These are phyloP conservation scores for Pyrrhia umbra DNA, from an alignment of 2,888 invertebrate genomes.

Conservation along the genomic window DNA sequence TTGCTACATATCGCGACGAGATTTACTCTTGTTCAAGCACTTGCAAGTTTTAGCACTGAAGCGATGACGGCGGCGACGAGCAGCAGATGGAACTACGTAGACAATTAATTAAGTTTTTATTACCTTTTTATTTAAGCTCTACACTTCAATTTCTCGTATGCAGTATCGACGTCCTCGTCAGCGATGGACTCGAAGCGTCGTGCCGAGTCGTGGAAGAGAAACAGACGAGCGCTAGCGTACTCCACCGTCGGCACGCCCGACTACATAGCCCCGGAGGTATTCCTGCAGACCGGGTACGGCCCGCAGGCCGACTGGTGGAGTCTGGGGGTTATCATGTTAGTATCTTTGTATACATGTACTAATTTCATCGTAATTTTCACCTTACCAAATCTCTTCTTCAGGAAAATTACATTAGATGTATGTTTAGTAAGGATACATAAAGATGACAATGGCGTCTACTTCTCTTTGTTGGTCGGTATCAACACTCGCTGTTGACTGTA, in stretches of 20 bases:
- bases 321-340: conserved; percentile 99
- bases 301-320: conserved; percentile 99
- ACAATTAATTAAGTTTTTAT: conserved; percentile 44
- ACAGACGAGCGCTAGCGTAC: conserved; percentile 98
- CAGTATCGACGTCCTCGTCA: conserved; percentile 87
- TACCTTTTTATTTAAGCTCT: conserved; percentile 55
- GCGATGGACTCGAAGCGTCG: conserved; percentile 99
- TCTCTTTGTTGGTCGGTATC: not conserved
- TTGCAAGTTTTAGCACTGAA: conserved; percentile 8
- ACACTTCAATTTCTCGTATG: conserved; percentile 55
- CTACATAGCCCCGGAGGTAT: conserved; percentile 99
- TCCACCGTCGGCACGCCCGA: conserved; percentile 99
- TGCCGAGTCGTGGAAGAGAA: conserved; percentile 99
- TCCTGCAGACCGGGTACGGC: conserved; percentile 99
- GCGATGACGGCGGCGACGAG: conserved; percentile 24
- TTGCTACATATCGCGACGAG: conserved; percentile 30
- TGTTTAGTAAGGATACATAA: not conserved
- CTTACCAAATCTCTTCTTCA: not conserved
- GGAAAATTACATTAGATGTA: not conserved
- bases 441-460: not conserved
- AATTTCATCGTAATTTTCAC: not conserved
- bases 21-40: conserved; percentile 4
- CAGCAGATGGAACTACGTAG: conserved; percentile 13
- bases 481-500: too few species aligned
- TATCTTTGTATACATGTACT: conserved; percentile 43